phyloP scores from a whole-genome alignment of 2,888 invertebrate species.

The Acleris cristana region DNA sequence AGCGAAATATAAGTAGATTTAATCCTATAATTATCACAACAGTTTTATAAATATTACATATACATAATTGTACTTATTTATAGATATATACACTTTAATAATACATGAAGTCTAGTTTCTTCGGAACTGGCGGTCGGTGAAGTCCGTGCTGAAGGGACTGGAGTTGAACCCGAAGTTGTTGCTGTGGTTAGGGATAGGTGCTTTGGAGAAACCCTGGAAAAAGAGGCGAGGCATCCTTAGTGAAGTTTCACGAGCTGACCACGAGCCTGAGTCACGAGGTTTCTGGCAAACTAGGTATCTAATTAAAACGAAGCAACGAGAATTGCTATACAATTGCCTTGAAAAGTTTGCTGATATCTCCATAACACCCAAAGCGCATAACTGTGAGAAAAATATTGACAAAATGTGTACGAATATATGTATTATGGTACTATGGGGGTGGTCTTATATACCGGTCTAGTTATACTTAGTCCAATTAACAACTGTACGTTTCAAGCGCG shows the following conservation, averaged over 20 bases:
- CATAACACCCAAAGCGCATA: too few species aligned
- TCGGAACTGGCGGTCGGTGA: slow-evolving; percentile 54
- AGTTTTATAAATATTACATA: not conserved
- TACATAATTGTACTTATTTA: slow-evolving; percentile 7
- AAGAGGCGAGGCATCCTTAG: not conserved
- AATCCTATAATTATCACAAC: slow-evolving; percentile 1
- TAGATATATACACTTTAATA: slow-evolving; percentile 3
- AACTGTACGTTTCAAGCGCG: too few species aligned
- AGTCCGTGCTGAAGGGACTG: slow-evolving; percentile 64
- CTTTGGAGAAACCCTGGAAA: slow-evolving; percentile 17
- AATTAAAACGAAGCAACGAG: too few species aligned
- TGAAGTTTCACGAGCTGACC: not conserved
- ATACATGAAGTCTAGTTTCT: slow-evolving; percentile 35
- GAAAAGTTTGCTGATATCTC: too few species aligned
- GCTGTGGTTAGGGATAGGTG: slow-evolving; percentile 57
- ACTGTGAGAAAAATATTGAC: too few species aligned
- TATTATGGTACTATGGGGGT: too few species aligned
- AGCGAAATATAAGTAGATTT: not conserved
- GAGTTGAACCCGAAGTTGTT: slow-evolving; percentile 71
- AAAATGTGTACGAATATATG: too few species aligned
- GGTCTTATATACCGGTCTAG: too few species aligned
- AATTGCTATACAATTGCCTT: too few species aligned
- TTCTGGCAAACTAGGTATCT: not conserved
- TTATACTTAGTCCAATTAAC: too few species aligned
- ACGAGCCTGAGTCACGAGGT: too few species aligned